A percentile compares a stretch with the other conserved stretches of the same genome.
Conservation (phyloP, 1,140 invertebrate species). For the Euwallacea similis region DNA sequence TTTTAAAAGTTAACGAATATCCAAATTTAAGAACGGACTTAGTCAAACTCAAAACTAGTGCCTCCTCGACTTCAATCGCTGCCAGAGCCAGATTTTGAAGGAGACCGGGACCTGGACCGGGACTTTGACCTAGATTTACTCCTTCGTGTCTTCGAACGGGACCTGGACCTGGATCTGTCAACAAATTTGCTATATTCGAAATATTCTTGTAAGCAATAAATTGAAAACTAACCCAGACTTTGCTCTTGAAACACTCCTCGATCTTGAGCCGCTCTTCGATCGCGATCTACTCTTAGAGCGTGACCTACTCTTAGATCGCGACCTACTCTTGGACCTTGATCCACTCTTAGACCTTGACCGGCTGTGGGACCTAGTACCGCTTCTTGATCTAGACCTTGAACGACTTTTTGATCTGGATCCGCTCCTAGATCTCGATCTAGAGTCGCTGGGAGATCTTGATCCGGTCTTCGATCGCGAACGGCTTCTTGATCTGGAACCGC, state of each 20-base stretch:
- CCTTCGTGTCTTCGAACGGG: conserved; percentile 52
- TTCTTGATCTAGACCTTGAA: conserved; percentile 43
- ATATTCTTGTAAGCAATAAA: too few relatives aligned
- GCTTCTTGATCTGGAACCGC: conserved; percentile 45
- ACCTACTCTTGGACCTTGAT: conserved; percentile 41
- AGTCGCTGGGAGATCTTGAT: conserved; percentile 47
- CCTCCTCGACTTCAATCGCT: neutral
- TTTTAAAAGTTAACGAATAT: too few relatives aligned
- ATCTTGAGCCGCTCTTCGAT: conserved; percentile 47
- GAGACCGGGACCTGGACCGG: conserved; percentile 50
- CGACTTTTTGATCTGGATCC: conserved; percentile 45
- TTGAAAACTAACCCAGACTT: conserved; percentile 18
- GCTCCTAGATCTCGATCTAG: conserved; percentile 42
- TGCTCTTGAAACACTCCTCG: conserved; percentile 49
- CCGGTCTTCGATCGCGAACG: conserved; percentile 41
- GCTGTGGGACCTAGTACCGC: conserved; percentile 44
- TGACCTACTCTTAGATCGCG: conserved; percentile 49
- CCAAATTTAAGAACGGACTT: too few relatives aligned
- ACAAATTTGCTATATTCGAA: too few relatives aligned
- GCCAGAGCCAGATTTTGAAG: conserved; percentile 46
- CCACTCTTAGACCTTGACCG: conserved; percentile 42
- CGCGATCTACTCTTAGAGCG: conserved; percentile 45
- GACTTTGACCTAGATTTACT: too few relatives aligned
- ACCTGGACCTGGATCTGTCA: conserved; percentile 27
- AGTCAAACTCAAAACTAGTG: too few relatives aligned